Percentiles rank a stretch among this genome's conserved stretches.
Conservation (phyloP, 2,888 invertebrate genomes). For the Aricia artaxerxes region DNA sequence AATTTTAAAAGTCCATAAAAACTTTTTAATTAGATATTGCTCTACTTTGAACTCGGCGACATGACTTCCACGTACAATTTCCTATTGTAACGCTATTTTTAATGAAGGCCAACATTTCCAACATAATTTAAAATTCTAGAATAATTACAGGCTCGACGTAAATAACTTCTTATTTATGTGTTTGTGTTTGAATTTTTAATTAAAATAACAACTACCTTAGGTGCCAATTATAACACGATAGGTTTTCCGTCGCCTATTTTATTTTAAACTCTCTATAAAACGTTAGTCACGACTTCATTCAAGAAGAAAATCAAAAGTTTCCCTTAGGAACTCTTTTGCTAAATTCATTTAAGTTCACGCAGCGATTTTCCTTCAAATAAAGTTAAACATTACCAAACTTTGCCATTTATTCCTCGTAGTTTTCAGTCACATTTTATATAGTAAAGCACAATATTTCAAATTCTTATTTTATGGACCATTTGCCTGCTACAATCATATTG, state of each 20-base stretch:
- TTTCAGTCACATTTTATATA: not conserved
- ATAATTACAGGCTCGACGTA: conserved; percentile 22
- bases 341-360: not conserved
- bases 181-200: conserved; percentile 2
- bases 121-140: conserved; percentile 13
- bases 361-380: not conserved
- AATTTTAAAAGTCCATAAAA: not conserved
- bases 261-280: not conserved
- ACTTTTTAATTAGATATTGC: not conserved
- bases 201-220: not conserved
- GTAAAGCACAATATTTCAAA: not conserved
- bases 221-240: not conserved
- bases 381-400: not conserved
- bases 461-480: not conserved
- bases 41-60: conserved; percentile 5
- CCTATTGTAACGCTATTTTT: conserved; percentile 15
- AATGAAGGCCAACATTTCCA: conserved; percentile 14
- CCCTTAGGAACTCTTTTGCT: not conserved
- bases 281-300: not conserved
- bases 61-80: conserved; percentile 5
- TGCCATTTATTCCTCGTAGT: not conserved
- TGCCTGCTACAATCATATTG: not conserved
- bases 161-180: conserved; percentile 19
- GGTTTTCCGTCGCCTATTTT: not conserved
- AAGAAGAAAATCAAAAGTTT: not conserved